A percentile compares a stretch with the other conserved stretches of the same genome.
Evolutionary conservation across 2,888 invertebrate genomes (phyloP).

Genomic region (Dryocosmus kuriphilus): DNA sequence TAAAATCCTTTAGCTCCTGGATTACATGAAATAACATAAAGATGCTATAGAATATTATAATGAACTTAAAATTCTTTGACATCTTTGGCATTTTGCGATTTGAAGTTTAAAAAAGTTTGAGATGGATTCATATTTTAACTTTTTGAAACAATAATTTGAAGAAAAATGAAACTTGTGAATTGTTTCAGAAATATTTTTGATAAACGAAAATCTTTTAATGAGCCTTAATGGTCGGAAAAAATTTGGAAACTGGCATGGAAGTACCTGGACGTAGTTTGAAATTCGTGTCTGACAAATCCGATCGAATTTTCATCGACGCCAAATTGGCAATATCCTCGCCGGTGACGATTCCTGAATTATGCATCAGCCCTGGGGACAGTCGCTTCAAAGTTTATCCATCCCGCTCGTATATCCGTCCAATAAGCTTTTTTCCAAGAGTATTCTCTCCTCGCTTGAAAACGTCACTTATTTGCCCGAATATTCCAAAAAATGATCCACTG

Average conservation of each 20-base stretch:
- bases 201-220: background rate
- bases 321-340: conserved; percentile 78
- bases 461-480: conserved; percentile 40
- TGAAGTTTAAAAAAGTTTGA: too few species aligned
- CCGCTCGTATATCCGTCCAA: conserved; percentile 57
- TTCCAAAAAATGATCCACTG: background rate
- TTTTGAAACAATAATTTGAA: too few species aligned
- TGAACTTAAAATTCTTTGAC: too few species aligned
- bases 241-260: conserved; percentile 22
- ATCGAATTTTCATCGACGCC: conserved; percentile 78
- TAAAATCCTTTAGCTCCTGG: too few species aligned
- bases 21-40: too few species aligned
- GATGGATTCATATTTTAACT: too few species aligned
- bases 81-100: too few species aligned
- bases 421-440: conserved; percentile 55
- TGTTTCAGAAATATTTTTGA: background rate
- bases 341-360: conserved; percentile 78
- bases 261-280: conserved; percentile 69
- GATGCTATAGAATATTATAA: too few species aligned
- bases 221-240: background rate
- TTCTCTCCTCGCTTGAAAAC: conserved; percentile 54
- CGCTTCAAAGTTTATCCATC: conserved; percentile 77
- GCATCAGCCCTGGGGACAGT: conserved; percentile 76
- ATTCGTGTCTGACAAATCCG: conserved; percentile 74
- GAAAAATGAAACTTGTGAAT: too few species aligned